Base-by-base conservation (phyloP, 2,113 vertebrate genomes). In the Pithys albifrons region DNA sequence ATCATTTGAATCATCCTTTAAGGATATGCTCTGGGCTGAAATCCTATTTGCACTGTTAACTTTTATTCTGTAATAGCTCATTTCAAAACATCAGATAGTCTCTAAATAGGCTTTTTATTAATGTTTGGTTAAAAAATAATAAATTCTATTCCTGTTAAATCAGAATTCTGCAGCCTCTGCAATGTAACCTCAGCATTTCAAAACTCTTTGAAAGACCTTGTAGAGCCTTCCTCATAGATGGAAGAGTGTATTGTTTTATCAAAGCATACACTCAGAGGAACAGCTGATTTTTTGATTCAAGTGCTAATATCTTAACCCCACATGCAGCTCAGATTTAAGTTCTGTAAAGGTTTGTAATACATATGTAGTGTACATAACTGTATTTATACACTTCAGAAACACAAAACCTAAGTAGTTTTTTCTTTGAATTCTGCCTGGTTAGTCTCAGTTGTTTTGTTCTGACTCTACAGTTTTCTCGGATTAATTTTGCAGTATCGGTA, bases 101-200 rank as follows among this genome's bases (percentile, higher is more conserved):
- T 76, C 85, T 57, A 93, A 89, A 89, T 85, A 90, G 55, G n/a
- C 27, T 65, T 84, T 91, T 89, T 84, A 90, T 90, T 92, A 95
- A 85, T 91, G 52, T 83, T 94, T 96, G 88, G 51, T 89, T 90
- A 28, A 95, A 95, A 96, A 94, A 59, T 20, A 92, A 90, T 88
- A 67, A 71, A 74, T 93, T 83, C 3, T 78, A 2, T 65, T 87
- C 65, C 67, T 72, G 10, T 72, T 87, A 75, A 94, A 85, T 75
- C 45, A 76, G 62, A 70, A 41, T 73, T 89, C 57, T 89, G 24
- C 45, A 65, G 62, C 43, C 37, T 95, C 49, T 85, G 62, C 71
- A 73, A 58, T 33, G 18, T 79, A 96, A 96, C 59, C 85, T 97
- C 96, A 89, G 83, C 59, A 93, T 83, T 79, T 79, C 62, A 58